Evolutionary conservation across 2,888 invertebrate species (phyloP), one percentile per base, ranked within the genome.

Genomic region (Nephrotoma appendiculata): DNA sequence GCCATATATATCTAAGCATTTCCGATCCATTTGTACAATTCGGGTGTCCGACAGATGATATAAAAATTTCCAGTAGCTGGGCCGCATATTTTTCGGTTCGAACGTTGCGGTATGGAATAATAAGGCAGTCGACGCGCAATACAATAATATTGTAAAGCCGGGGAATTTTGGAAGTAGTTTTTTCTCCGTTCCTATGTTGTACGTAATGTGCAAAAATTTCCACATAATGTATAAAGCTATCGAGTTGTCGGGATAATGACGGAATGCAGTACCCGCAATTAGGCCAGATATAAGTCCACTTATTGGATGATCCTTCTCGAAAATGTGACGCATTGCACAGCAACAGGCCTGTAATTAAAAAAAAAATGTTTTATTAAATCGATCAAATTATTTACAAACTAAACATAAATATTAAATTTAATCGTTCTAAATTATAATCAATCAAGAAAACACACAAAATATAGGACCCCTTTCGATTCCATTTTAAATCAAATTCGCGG

Each of bases 41-140:
- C 95, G 95, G 88, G 6, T 94, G 83, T 95, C 96, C 0, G 97
- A 97, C 88, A 96, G 92, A 87, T 93, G 93, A 88, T 94, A 93
- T 83, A 97, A 92, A 91, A 97, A 97, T 90, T 95, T 95, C 94
- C 95, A 96, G 91, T 97, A 97, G 87, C 96, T 96, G n/a, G 94
- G 93, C 88, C 97, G 93, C 88, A 97, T 91, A 89, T 95, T 95
- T 87, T 95, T 95, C 0, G 97, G 96, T 90, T 97, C 97, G 87
- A 96, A 89, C 52, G 96, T 93, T 86, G 95, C 96, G 6, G 94
- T 94, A 91, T 96, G 96, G 90, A 96, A 96, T 52, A 96, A 92
- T 88, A 95, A 92, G 11, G 95, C 95, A 5, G 96, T 96, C 88
- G 96, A 95, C 87, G 96, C 92, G 88, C 96, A 94, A 90, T 97